Evolutionary conservation across 2,113 vertebrate genomes (phyloP).

Genomic region (Melanostigma gelatinosum): DNA sequence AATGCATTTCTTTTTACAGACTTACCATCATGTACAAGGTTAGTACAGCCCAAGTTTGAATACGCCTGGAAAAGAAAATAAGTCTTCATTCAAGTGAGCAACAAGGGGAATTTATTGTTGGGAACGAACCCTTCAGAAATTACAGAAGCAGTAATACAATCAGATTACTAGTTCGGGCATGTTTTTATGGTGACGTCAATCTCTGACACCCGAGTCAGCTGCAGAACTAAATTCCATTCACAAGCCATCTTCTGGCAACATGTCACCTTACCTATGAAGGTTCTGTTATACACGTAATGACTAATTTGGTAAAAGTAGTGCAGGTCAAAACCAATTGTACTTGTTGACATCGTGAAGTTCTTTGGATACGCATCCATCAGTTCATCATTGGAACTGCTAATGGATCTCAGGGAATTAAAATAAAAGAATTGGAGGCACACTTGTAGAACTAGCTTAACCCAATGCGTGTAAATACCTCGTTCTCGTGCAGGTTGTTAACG

Average conservation of each 20-base stretch:
- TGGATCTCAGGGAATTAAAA: background rate
- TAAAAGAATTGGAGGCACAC: background rate
- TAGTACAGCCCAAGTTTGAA: background rate
- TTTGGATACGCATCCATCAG: background rate
- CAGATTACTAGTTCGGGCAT: background rate
- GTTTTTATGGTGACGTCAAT: background rate
- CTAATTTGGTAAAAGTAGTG: background rate
- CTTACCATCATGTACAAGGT: background rate
- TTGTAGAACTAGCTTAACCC: background rate
- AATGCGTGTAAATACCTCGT: background rate
- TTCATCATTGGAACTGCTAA: background rate
- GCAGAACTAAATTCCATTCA: background rate
- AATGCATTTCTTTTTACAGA: background rate
- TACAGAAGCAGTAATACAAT: background rate
- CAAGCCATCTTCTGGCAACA: background rate
- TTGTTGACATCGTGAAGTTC: background rate
- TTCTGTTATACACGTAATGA: background rate
- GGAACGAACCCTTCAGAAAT: background rate
- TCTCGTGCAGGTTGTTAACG: conserved; percentile 79
- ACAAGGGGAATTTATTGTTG: background rate
- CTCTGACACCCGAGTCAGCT: background rate
- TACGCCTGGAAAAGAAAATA: too few species aligned
- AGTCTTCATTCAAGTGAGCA: background rate
- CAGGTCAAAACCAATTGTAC: background rate
- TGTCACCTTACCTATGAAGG: background rate